Conservation (phyloP, 1,140 invertebrate species). For the Copidosoma floridanum region DNA sequence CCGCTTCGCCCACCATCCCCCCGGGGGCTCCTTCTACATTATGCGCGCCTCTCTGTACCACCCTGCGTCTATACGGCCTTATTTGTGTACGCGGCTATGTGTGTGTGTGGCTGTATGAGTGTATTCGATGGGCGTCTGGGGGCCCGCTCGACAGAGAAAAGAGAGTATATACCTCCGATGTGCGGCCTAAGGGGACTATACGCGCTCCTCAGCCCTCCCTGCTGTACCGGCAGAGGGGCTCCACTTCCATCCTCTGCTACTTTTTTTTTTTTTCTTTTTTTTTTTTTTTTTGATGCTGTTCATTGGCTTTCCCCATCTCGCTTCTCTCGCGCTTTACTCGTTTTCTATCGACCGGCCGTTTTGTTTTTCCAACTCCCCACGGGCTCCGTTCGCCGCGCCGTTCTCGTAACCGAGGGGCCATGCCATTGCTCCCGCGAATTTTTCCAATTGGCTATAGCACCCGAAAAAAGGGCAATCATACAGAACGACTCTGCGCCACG, state of each 20-base stretch:
- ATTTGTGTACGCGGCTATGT: too few relatives aligned
- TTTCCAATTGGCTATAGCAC: too few relatives aligned
- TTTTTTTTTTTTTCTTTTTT: conserved; percentile 21
- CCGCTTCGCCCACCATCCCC: conserved; percentile 46
- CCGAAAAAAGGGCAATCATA: too few relatives aligned
- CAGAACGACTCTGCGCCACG: too few relatives aligned
- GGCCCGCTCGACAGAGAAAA: too few relatives aligned
- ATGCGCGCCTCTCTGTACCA: conserved; percentile 14
- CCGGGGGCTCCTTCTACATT: conserved; percentile 19
- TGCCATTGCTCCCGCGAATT: neutral
- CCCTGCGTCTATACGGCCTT: too few relatives aligned
- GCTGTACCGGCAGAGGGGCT: conserved; percentile 8
- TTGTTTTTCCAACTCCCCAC: neutral
- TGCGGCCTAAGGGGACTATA: neutral
- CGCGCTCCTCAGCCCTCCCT: conserved; percentile 19
- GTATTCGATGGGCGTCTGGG: too few relatives aligned
- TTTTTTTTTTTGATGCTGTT: neutral
- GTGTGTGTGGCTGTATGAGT: too few relatives aligned
- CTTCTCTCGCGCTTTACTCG: neutral
- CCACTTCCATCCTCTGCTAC: neutral
- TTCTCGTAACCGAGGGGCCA: neutral
- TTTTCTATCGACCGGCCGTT: conserved; percentile 1
- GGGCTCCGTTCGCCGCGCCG: neutral
- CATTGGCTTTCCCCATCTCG: neutral
- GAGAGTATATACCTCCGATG: too few relatives aligned